phyloP scores from a whole-genome alignment of 2,797 vertebrate genomes.

The Antrozous pallidus region DNA sequence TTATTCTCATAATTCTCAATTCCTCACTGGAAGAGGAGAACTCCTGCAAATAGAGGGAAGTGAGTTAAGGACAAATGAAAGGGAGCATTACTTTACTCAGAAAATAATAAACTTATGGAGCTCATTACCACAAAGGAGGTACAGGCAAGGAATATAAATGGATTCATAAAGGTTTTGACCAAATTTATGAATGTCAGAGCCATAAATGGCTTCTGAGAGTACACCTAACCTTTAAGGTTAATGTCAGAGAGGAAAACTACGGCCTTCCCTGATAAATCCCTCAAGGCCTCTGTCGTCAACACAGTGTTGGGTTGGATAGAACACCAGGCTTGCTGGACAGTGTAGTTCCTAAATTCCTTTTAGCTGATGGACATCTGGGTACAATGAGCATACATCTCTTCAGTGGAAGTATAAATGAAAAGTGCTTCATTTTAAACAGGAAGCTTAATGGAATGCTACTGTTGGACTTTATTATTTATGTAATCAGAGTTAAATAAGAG shows the following conservation, averaged over 20 bases:
- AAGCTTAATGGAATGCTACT: background rate
- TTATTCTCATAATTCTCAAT: background rate
- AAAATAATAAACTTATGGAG: constrained; percentile 57
- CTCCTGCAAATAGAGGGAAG: background rate
- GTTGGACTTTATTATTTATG: background rate
- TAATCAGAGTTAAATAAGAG: background rate
- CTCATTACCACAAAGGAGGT: constrained; percentile 63
- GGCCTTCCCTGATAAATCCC: constrained; percentile 56
- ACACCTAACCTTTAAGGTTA: constrained; percentile 74
- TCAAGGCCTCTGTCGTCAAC: constrained; percentile 46
- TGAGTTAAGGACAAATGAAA: constrained; percentile 52
- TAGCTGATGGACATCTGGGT: background rate
- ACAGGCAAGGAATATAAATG: constrained; percentile 64
- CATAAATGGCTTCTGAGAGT: constrained; percentile 67
- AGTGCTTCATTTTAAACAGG: background rate
- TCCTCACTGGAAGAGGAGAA: background rate
- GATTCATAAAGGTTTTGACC: constrained; percentile 72
- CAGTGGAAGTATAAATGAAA: background rate
- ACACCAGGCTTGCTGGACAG: background rate
- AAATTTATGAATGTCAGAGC: constrained; percentile 77
- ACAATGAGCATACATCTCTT: background rate
- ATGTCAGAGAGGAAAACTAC: constrained; percentile 57
- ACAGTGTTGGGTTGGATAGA: background rate
- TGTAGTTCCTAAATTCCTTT: background rate
- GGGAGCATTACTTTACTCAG: constrained; percentile 20